Evolutionary conservation across 2,888 invertebrate genomes (phyloP).

Genomic region (Drosophila borborema): DNA sequence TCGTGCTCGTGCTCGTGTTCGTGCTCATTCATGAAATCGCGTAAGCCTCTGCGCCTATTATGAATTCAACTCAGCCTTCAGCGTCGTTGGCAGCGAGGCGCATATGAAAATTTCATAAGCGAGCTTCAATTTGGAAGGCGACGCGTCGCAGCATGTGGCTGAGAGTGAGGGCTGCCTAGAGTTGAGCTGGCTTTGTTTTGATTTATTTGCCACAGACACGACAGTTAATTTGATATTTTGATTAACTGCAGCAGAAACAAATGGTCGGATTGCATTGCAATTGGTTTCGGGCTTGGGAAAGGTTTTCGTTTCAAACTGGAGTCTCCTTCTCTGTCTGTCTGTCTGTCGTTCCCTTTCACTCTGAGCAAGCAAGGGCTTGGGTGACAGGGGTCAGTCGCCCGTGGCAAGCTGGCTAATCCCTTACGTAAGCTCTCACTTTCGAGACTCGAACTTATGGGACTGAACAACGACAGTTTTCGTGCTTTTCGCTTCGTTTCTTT

Average conservation of each 20-base stretch:
- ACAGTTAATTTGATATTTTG: constrained; percentile 86
- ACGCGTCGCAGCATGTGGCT: constrained; percentile 4
- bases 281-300: constrained; percentile 21
- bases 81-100: constrained; percentile 22
- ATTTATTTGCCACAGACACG: constrained; percentile 85
- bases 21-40: constrained; percentile 63
- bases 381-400: constrained; percentile 50
- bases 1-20: constrained; percentile 30
- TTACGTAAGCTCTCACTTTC: constrained; percentile 67
- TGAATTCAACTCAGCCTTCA: constrained; percentile 75
- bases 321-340: neutral
- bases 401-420: constrained; percentile 52
- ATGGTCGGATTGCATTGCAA: constrained; percentile 24
- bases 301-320: constrained; percentile 6
- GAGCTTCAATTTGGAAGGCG: constrained; percentile 29
- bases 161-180: constrained; percentile 8
- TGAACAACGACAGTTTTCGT: constrained; percentile 28
- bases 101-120: constrained; percentile 71
- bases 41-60: constrained; percentile 68
- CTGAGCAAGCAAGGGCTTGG: constrained; percentile 2
- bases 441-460: constrained; percentile 16
- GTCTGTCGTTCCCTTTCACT: neutral
- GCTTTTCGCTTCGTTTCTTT: constrained; percentile 29
- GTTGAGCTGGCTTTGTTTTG: constrained; percentile 70
- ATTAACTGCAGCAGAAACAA: constrained; percentile 83